phyloP scores from a whole-genome alignment of 1,140 invertebrate species.

The Tribolium castaneum region DNA sequence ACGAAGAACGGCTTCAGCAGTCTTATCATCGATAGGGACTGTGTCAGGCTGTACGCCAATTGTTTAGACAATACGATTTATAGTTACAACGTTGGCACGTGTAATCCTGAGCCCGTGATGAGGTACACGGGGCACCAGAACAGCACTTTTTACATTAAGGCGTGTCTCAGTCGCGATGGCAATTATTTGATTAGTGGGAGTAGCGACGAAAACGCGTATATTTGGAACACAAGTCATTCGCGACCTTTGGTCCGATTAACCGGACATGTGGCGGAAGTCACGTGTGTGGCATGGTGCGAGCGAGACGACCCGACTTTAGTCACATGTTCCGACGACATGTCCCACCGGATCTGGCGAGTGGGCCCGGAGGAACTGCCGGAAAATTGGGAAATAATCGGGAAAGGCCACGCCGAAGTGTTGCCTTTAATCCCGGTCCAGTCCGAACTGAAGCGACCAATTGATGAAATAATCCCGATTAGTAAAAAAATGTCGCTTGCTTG shows the following conservation, averaged over 20 bases:
- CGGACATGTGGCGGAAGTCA: slow-evolving; percentile 86
- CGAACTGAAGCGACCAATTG: not conserved
- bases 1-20: slow-evolving; percentile 83
- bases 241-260: slow-evolving; percentile 74
- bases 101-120: slow-evolving; percentile 72
- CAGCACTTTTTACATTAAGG: slow-evolving; percentile 85
- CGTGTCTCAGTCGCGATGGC: slow-evolving; percentile 81
- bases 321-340: slow-evolving; percentile 84
- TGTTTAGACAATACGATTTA: slow-evolving; percentile 90
- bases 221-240: slow-evolving; percentile 79
- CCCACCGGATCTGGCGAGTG: slow-evolving; percentile 80
- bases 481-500: slow-evolving; percentile 51
- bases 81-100: slow-evolving; percentile 82
- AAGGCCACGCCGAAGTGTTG: slow-evolving; percentile 69
- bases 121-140: slow-evolving; percentile 78
- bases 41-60: slow-evolving; percentile 81
- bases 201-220: slow-evolving; percentile 84
- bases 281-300: slow-evolving; percentile 82
- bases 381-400: slow-evolving; percentile 65
- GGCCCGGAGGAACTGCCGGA: slow-evolving; percentile 68
- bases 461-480: not conserved
- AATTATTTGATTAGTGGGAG: slow-evolving; percentile 86
- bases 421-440: slow-evolving; percentile 22
- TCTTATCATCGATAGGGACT: slow-evolving; percentile 76
- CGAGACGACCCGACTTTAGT: slow-evolving; percentile 70